A percentile compares a stretch with the other conserved stretches of the same genome.
phyloP scores from a whole-genome alignment of 2,113 vertebrate species.

The Amphiprion ocellaris region DNA sequence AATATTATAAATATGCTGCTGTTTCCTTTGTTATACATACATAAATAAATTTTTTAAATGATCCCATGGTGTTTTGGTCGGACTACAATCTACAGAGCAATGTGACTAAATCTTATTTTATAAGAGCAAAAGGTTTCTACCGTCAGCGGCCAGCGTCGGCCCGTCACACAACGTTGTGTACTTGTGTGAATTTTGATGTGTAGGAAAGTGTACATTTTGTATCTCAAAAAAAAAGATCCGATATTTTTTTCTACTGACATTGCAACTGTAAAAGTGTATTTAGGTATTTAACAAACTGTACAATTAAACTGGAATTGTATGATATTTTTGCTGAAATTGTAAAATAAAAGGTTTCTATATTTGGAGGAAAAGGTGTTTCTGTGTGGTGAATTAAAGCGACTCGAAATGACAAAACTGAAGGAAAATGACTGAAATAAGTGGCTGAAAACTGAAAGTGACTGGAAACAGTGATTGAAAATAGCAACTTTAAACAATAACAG shows the following conservation, averaged over 20 bases:
- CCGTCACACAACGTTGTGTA: slow-evolving; percentile 37
- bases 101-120: slow-evolving; percentile 48
- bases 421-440: no score
- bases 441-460: no score
- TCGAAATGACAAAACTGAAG: no score
- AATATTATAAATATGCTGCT: neutral
- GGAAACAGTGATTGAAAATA: no score
- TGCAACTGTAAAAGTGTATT: slow-evolving; percentile 81
- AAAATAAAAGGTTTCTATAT: slow-evolving; percentile 84
- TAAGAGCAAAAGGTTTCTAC: slow-evolving; percentile 62
- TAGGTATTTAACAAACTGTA: slow-evolving; percentile 82
- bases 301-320: slow-evolving; percentile 80
- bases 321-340: slow-evolving; percentile 84
- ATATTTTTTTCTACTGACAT: slow-evolving; percentile 83
- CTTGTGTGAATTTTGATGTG: slow-evolving; percentile 38
- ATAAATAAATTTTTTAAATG: slow-evolving; percentile 1
- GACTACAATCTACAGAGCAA: neutral
- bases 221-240: slow-evolving; percentile 56
- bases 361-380: slow-evolving; percentile 66
- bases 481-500: no score
- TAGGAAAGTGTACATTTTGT: slow-evolving; percentile 76
- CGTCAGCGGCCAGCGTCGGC: slow-evolving; percentile 19
- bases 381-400: neutral
- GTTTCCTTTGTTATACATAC: neutral
- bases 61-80: neutral